Base-by-base conservation (phyloP, 2,888 invertebrate species). In the Melipona beecheii region DNA sequence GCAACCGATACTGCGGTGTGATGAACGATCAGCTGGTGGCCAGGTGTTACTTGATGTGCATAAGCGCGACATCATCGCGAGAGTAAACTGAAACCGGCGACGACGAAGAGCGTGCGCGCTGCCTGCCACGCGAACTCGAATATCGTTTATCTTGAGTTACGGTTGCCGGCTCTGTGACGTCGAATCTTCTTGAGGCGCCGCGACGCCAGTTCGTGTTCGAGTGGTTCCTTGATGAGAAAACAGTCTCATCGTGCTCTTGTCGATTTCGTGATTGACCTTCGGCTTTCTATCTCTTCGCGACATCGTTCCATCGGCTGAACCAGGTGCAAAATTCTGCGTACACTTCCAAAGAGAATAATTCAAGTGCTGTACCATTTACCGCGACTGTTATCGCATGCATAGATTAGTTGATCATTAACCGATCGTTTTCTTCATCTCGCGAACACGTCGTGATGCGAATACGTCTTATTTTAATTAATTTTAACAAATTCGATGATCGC, bases 121-220 rank as follows among this genome's bases (percentile, higher is more conserved):
- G 36, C 80, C 31, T 11, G 60, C 60, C 64, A 70, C 64, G 74
- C 78, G 78, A 82, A 78, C 74, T 68, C 82, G 84, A 69, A 73
- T 64, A 81, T 80, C 80, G 82, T 79, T 84, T 70, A 77, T 82
- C 85, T 85, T 82, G 78, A 84, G 86, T 88, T 87, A 87, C 85
- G 87, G 79, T 56, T 70, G 64, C 72, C 86, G 81, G 84, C 69
- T 83, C 62, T 84, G 84, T 83, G 71, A 83, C 76, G 81, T 81
- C 78, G 75, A 75, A 72, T 64, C 78, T 56, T 56, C 69, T 60
- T 52, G 69, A 65, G 64, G 79, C 77, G 78, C 60, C 79, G 83
- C 79, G 83, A 71, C 83, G 85, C 78, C 82, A 87, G 81, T 88
- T 58, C 66, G 74, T 68, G 70, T 81, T 75, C 78, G 80, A 36